A percentile compares a stretch with the other conserved stretches of the same genome.
Evolutionary conservation across 2,113 vertebrate species (phyloP).

Genomic region (Cyanoramphus novaezelandiae): DNA sequence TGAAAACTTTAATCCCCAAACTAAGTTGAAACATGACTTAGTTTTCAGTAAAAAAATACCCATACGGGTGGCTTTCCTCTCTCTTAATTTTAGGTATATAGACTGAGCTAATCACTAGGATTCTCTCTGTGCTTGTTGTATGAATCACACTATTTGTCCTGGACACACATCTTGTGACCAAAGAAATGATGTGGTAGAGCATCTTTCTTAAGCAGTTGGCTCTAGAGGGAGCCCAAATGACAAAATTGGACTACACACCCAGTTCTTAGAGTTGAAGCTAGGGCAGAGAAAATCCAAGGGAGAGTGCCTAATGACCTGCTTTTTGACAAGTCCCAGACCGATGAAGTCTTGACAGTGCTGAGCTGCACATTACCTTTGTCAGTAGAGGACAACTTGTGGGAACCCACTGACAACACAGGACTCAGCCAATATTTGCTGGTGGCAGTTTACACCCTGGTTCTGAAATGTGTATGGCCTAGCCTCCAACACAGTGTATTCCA

Average conservation of each 20-base stretch:
- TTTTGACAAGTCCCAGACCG: neutral
- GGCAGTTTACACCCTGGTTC: neutral
- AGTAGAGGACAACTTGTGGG: neutral
- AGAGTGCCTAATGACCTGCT: neutral
- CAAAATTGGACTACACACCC: neutral
- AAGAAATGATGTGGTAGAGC: neutral
- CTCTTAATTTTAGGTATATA: neutral
- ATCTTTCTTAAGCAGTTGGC: slow-evolving; percentile 7
- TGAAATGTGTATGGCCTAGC: neutral
- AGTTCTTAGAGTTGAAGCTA: neutral
- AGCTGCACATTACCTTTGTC: neutral
- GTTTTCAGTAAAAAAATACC: neutral
- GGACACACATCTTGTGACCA: neutral
- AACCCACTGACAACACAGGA: neutral
- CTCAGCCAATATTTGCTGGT: neutral
- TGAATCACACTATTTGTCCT: neutral
- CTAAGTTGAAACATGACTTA: neutral
- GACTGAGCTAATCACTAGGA: neutral
- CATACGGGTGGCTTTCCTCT: neutral
- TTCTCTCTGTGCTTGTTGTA: neutral
- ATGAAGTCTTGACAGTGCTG: neutral
- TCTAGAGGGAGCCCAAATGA: slow-evolving; percentile 69
- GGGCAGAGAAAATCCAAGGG: neutral
- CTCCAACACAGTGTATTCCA: neutral
- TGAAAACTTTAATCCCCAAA: neutral